These are phyloP conservation scores for Cacoxenus indagator DNA, from an alignment of 2,888 invertebrate genomes.

Conservation along the genomic window DNA sequence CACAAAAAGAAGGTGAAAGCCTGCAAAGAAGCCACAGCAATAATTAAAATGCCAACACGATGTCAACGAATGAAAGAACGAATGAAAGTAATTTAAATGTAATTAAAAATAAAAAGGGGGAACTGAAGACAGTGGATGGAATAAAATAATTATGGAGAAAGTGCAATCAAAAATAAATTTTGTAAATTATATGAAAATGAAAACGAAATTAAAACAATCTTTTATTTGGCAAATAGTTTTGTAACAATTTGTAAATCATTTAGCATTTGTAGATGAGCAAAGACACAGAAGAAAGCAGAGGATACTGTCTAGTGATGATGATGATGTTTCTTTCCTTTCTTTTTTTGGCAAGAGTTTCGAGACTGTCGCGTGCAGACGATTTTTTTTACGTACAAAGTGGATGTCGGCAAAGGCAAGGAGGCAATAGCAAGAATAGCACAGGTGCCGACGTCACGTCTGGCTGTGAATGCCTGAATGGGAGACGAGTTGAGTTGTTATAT, in stretches of 20 bases:
- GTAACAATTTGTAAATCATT: conserved; percentile 49
- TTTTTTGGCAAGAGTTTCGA: conserved; percentile 38
- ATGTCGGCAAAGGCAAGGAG: no score
- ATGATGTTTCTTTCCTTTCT: no score
- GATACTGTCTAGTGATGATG: conserved; percentile 35
- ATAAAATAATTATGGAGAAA: conserved; percentile 19
- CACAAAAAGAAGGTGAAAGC: conserved; percentile 35
- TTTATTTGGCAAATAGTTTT: conserved; percentile 38
- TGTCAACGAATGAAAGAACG: conserved; percentile 24
- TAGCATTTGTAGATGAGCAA: neutral
- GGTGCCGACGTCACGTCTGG: no score
- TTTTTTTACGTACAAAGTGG: no score
- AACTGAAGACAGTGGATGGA: conserved; percentile 36
- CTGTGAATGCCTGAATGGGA: no score
- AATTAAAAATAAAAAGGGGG: conserved; percentile 43
- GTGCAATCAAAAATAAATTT: neutral
- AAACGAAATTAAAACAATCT: conserved; percentile 33
- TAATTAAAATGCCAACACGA: conserved; percentile 18
- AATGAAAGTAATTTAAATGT: conserved; percentile 56
- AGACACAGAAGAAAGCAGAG: conserved; percentile 32
- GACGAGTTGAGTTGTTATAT: no score
- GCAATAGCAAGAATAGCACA: no score
- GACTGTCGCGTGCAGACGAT: conserved; percentile 22
- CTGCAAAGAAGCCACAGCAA: conserved; percentile 37
- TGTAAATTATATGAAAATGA: conserved; percentile 35